Conservation (phyloP, 1,140 invertebrate genomes). For the Callitettix versicolor region DNA sequence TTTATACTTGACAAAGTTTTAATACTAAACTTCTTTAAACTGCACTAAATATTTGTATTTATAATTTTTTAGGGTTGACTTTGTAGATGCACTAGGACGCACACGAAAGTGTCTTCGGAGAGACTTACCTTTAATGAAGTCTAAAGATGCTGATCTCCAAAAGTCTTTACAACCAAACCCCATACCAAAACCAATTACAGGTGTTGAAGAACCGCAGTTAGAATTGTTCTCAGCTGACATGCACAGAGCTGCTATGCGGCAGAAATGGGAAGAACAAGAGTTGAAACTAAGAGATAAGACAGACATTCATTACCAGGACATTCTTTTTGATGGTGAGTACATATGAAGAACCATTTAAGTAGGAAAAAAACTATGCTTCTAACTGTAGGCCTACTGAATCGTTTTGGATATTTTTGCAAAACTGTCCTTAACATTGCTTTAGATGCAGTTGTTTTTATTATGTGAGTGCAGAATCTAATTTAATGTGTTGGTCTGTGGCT, state of each 20-base stretch:
- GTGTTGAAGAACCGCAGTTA: slow-evolving; percentile 6
- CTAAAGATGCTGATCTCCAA: slow-evolving; percentile 47
- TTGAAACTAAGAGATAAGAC: slow-evolving; percentile 41
- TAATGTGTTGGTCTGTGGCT: too few relatives aligned
- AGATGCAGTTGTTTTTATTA: too few relatives aligned
- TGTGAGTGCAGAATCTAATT: too few relatives aligned
- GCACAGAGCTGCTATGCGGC: slow-evolving; percentile 40
- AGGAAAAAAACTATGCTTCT: too few relatives aligned
- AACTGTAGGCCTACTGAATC: too few relatives aligned
- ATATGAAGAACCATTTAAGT: too few relatives aligned
- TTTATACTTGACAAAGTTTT: too few relatives aligned
- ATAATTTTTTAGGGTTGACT: slow-evolving; percentile 55
- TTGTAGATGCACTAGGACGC: slow-evolving; percentile 75
- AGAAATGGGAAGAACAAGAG: slow-evolving; percentile 58
- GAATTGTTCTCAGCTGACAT: slow-evolving; percentile 40
- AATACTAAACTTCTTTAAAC: too few relatives aligned
- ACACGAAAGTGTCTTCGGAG: slow-evolving; percentile 69
- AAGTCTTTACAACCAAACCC: slow-evolving; percentile 23
- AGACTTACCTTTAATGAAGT: slow-evolving; percentile 59
- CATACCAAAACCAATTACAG: slow-evolving; percentile 20
- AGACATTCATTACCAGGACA: slow-evolving; percentile 80
- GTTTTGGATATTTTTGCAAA: too few relatives aligned
- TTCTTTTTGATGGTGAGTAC: slow-evolving; percentile 66
- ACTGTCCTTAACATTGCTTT: too few relatives aligned
- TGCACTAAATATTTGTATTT: too few relatives aligned